phyloP scores from a whole-genome alignment of 2,113 vertebrate species.

The Apaloderma vittatum region DNA sequence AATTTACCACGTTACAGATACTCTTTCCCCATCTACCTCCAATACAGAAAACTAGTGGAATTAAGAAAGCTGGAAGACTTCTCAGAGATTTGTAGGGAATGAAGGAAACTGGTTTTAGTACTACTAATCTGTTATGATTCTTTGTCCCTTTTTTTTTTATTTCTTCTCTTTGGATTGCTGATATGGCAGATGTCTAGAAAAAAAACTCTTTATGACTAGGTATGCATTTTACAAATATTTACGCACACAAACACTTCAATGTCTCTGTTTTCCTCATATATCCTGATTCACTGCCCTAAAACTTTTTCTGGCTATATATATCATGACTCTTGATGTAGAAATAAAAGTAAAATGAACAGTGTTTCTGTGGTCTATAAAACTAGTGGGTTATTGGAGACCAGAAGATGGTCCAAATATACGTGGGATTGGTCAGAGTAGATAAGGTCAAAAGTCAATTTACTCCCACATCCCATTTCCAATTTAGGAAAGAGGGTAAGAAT shows the following conservation, averaged over 20 bases:
- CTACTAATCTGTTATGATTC: neutral
- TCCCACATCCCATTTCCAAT: neutral
- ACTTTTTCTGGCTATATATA: neutral
- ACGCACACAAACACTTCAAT: neutral
- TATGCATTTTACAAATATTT: neutral
- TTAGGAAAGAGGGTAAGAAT: neutral
- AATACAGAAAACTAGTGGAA: neutral
- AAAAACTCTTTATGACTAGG: neutral
- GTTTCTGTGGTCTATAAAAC: neutral
- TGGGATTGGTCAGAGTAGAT: neutral
- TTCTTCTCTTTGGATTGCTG: neutral
- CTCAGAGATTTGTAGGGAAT: neutral
- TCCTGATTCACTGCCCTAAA: neutral
- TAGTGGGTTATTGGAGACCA: neutral
- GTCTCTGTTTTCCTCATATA: neutral
- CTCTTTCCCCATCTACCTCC: neutral
- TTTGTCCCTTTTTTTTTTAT: neutral
- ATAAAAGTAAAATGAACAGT: neutral
- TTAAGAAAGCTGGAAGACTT: neutral
- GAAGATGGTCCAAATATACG: neutral
- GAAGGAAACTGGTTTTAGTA: neutral
- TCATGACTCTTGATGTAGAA: neutral
- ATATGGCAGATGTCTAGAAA: neutral
- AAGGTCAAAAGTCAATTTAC: neutral
- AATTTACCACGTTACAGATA: neutral